Conservation (phyloP, 1,140 invertebrate species). For the Trachelipus rathkii region DNA sequence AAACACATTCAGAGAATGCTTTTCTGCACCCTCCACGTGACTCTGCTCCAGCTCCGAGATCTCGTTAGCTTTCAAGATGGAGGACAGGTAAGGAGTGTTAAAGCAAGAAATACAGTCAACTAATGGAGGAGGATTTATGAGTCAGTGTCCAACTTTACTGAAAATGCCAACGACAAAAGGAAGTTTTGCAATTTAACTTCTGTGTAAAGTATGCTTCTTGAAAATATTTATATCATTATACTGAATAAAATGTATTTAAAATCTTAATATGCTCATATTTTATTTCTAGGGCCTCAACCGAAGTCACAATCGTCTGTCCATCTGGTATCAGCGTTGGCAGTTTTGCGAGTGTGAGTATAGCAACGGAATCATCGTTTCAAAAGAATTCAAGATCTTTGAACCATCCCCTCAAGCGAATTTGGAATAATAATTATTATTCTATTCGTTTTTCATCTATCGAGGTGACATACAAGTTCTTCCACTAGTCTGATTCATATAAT, state of each 20-base stretch:
- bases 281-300: conserved; percentile 36
- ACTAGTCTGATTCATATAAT: background rate
- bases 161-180: conserved; percentile 31
- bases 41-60: conserved; percentile 25
- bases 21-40: conserved; percentile 16
- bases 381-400: background rate
- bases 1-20: background rate
- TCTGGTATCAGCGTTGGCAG: conserved; percentile 43
- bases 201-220: conserved; percentile 32
- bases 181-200: conserved; percentile 35
- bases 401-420: background rate
- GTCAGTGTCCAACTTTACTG: conserved; percentile 17
- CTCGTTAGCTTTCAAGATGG: conserved; percentile 21
- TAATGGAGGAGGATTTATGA: conserved; percentile 22
- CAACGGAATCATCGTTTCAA: conserved; percentile 18
- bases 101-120: background rate
- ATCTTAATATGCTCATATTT: too few relatives aligned
- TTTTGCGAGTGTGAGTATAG: conserved; percentile 44
- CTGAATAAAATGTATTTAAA: too few relatives aligned
- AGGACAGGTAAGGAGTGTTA: conserved; percentile 20
- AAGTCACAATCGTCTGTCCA: conserved; percentile 44
- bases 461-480: background rate
- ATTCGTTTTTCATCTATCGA: background rate
- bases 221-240: too few relatives aligned
- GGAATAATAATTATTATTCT: background rate